phyloP scores from a whole-genome alignment of 1,140 invertebrate genomes.

The Mycetomoellerius zeteki region DNA sequence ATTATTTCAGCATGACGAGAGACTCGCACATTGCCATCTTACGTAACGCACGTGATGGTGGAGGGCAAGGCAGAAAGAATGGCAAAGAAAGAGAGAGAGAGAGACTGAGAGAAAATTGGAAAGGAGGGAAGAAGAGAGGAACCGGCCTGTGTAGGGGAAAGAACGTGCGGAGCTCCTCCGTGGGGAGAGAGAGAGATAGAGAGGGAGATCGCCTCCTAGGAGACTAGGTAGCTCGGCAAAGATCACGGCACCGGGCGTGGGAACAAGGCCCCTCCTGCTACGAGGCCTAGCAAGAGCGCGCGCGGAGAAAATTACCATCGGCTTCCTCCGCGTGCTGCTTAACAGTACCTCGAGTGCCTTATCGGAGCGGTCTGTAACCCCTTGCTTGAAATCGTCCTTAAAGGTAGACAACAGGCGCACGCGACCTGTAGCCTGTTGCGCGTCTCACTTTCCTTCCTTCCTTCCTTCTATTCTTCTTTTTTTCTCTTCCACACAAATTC shows the following conservation, averaged over 20 bases:
- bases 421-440: slow-evolving; percentile 52
- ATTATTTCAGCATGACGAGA: slow-evolving; percentile 70
- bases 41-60: slow-evolving; percentile 74
- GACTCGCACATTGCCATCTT: slow-evolving; percentile 74
- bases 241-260: slow-evolving; percentile 83
- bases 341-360: slow-evolving; percentile 75
- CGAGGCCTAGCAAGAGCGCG: slow-evolving; percentile 26
- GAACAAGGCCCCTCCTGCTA: slow-evolving; percentile 79
- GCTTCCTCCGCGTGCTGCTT: slow-evolving; percentile 66
- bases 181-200: slow-evolving; percentile 51
- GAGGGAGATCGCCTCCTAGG: slow-evolving; percentile 56
- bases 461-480: not conserved
- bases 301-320: slow-evolving; percentile 68
- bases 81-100: slow-evolving; percentile 39
- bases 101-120: not conserved
- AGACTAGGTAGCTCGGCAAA: slow-evolving; percentile 78
- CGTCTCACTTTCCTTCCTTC: slow-evolving; percentile 14
- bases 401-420: slow-evolving; percentile 47
- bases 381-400: slow-evolving; percentile 60
- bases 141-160: slow-evolving; percentile 53
- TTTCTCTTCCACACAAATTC: not conserved
- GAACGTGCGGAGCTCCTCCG: slow-evolving; percentile 47
- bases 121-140: not conserved
- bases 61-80: slow-evolving; percentile 33
- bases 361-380: slow-evolving; percentile 56